Evolutionary conservation across 2,113 vertebrate genomes (phyloP), one percentile per base, ranked within the genome.

Genomic region (Camelus dromedarius): DNA sequence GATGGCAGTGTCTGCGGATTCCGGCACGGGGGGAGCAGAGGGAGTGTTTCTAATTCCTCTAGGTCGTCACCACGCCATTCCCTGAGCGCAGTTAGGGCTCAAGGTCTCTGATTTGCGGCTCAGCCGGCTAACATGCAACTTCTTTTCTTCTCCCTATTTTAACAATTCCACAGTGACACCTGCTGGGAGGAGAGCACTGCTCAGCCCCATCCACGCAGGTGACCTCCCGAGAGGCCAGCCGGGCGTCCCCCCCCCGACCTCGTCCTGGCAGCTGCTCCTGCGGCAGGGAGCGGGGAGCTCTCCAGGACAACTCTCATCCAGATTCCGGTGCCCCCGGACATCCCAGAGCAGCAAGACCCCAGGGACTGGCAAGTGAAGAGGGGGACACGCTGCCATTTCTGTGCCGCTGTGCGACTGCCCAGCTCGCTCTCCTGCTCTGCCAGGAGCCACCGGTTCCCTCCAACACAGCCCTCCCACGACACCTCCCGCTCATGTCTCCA

Each of bases 131-230:
- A 58, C 60, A 69, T 14, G 1, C 91, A 76, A 98, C 93, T 42
- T 30, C 81, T 81, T 52, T 80, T 38, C 64, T 77, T 50, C 48
- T 97, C 85, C 52, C 93, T 96, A 64, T 46, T 52, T 97, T 69
- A 83, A 22, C 79, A 91, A 97, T 98, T 98, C 98, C 98, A 99
- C 97, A 98, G 98, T 97, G 98, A 98, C 98, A 98, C 97, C 99
- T 99, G 98, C 98, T 98, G 98, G 98, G 97, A 96, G 83, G 91
- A 89, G 92, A 70, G 79, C 92, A 50, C 14, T 1, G 56, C 62
- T 87, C 69, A 13, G 38, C 28, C 5, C 0, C 35, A 35, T 84
- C 93, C 94, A 97, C 0, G 72, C 89, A 82, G 97, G 72, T 97
- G 56, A 0, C 11, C 92, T 92, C 93, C 69, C 30, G 76, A 42